Percentiles rank a stretch among this genome's conserved stretches.
phyloP scores from a whole-genome alignment of 92 coral and sea anemone species.

The Bergia sp. region DNA sequence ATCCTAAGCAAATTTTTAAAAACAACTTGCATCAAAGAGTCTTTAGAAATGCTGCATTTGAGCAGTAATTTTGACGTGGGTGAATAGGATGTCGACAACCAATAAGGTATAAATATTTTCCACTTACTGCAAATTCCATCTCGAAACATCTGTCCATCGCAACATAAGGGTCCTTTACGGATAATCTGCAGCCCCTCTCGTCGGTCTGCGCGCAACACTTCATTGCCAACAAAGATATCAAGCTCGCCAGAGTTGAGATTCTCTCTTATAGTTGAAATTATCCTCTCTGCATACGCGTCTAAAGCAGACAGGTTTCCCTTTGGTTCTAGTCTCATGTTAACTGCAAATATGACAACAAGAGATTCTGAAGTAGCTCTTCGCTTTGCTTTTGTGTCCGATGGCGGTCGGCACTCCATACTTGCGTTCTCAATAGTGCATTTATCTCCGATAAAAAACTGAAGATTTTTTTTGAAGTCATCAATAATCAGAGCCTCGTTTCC shows the following conservation, averaged over 20 bases:
- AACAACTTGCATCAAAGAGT: too few species aligned
- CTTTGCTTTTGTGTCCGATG: not conserved
- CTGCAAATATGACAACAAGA: not conserved
- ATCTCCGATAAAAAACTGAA: conserved; percentile 30
- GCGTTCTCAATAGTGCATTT: conserved; percentile 27
- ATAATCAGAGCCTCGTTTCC: not conserved
- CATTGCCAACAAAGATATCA: conserved; percentile 3
- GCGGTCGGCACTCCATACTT: not conserved
- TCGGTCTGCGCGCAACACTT: conserved; percentile 22
- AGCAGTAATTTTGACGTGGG: not conserved
- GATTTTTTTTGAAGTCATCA: conserved; percentile 29
- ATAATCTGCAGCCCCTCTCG: conserved; percentile 1
- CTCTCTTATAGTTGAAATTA: conserved; percentile 11
- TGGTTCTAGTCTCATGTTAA: conserved; percentile 14
- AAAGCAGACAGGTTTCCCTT: conserved; percentile 7
- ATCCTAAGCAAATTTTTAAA: too few species aligned
- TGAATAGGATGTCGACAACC: too few species aligned
- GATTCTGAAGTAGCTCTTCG: not conserved
- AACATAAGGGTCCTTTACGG: conserved; percentile 20
- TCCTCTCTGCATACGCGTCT: not conserved
- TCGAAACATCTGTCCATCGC: conserved; percentile 38
- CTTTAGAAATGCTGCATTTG: too few species aligned
- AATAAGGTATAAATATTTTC: not conserved
- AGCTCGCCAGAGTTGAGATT: conserved; percentile 26
- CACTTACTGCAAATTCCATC: conserved; percentile 31